phyloP scores from a whole-genome alignment of 2,888 invertebrate species.

The Orgyia antiqua region DNA sequence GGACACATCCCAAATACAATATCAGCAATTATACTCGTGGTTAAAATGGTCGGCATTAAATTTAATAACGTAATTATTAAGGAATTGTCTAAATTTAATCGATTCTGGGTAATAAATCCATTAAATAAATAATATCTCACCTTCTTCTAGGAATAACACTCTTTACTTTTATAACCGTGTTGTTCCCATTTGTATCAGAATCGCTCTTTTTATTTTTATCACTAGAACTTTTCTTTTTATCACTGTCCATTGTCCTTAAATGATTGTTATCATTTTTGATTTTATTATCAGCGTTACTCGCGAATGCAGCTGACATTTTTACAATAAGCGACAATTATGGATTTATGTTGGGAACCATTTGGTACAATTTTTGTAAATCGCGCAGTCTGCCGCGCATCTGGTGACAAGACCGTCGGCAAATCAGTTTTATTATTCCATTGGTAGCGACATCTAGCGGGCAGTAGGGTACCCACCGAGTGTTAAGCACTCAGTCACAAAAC shows the following conservation, averaged over 20 bases:
- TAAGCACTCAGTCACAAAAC: background rate
- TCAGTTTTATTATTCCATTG: constrained; percentile 19
- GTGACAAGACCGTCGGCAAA: constrained; percentile 50
- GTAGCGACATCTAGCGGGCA: constrained; percentile 10
- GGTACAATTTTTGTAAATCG: constrained; percentile 72
- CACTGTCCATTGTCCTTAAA: constrained; percentile 31
- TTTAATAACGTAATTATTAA: too few species aligned
- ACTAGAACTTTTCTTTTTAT: constrained; percentile 44
- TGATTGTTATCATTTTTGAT: constrained; percentile 31
- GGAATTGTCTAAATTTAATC: too few species aligned
- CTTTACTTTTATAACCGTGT: constrained; percentile 66
- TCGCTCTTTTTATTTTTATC: constrained; percentile 48
- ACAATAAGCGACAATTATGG: constrained; percentile 64
- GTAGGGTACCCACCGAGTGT: background rate
- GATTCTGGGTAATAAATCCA: too few species aligned
- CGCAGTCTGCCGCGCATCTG: constrained; percentile 72
- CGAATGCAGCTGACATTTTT: constrained; percentile 61
- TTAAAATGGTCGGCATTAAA: too few species aligned
- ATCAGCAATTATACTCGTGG: too few species aligned
- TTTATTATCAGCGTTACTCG: constrained; percentile 40
- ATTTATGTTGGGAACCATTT: constrained; percentile 67
- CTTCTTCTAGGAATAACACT: constrained; percentile 68
- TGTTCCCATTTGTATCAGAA: constrained; percentile 27
- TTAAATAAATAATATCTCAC: constrained; percentile 44
- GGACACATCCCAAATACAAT: too few species aligned